Evolutionary conservation across 2,797 vertebrate genomes (phyloP).

Genomic region (Melanotaenia maccullochi): DNA sequence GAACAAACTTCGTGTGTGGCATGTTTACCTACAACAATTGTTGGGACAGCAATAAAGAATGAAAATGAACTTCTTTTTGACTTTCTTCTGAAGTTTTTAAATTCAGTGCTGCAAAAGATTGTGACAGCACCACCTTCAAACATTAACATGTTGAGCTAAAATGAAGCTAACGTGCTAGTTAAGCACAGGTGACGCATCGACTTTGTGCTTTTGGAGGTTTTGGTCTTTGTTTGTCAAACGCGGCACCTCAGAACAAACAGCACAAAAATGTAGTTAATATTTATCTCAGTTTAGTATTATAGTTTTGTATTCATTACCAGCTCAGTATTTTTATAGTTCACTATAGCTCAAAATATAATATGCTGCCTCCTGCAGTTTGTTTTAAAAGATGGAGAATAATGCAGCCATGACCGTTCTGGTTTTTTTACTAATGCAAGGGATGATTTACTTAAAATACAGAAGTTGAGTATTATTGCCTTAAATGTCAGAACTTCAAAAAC

Average conservation of each 20-base stretch:
- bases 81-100: neutral
- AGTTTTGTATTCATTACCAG: constrained; percentile 8
- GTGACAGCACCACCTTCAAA: constrained; percentile 6
- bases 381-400: neutral
- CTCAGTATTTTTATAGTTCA: neutral
- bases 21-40: neutral
- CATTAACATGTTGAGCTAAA: constrained; percentile 4
- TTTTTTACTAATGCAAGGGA: neutral
- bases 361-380: neutral
- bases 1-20: neutral
- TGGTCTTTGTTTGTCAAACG: neutral
- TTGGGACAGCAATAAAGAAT: neutral
- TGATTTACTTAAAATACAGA: neutral
- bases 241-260: constrained; percentile 4
- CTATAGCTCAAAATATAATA: neutral
- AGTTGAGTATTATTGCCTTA: neutral
- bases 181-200: constrained; percentile 11
- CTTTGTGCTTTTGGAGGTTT: constrained; percentile 5
- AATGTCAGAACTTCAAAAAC: neutral
- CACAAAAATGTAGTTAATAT: neutral
- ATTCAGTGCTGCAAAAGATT: constrained; percentile 6
- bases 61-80: neutral
- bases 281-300: neutral
- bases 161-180: neutral
- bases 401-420: neutral